A percentile compares a stretch with the other conserved stretches of the same genome.
Evolutionary conservation across 2,113 vertebrate species (phyloP).

Genomic region (Mustela lutreola): DNA sequence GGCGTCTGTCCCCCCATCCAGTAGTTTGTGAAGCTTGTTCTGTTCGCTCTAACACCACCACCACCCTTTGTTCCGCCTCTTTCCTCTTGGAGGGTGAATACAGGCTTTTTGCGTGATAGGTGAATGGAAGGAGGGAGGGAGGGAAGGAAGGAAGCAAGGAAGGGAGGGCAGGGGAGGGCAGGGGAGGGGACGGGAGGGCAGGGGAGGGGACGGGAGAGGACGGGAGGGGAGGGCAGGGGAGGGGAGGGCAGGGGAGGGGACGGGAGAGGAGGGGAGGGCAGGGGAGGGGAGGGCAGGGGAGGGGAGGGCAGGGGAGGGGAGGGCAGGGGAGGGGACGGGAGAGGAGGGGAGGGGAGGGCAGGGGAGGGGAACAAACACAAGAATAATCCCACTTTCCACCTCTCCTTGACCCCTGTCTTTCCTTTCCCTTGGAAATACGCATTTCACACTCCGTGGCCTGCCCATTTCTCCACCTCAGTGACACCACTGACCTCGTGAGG

Average conservation of each 20-base stretch:
- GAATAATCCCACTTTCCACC: background rate
- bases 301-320: too few species aligned
- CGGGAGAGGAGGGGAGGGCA: too few species aligned
- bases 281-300: too few species aligned
- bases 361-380: background rate
- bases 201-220: too few species aligned
- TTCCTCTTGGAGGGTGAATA: background rate
- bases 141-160: too few species aligned
- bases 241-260: too few species aligned
- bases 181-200: too few species aligned
- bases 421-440: background rate
- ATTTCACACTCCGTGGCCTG: rapidly evolving
- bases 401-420: background rate
- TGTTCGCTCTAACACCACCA: rapidly evolving
- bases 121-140: too few species aligned
- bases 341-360: too few species aligned
- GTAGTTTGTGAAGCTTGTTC: background rate
- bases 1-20: rapidly evolving
- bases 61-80: background rate
- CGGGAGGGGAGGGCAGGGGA: too few species aligned
- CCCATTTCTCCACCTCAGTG: background rate
- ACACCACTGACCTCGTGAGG: background rate
- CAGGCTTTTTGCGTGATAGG: background rate
- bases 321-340: too few species aligned
- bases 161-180: too few species aligned